These are phyloP conservation scores for Darevskia mixta DNA, from an alignment of 2,797 vertebrate genomes.

Conservation along the genomic window DNA sequence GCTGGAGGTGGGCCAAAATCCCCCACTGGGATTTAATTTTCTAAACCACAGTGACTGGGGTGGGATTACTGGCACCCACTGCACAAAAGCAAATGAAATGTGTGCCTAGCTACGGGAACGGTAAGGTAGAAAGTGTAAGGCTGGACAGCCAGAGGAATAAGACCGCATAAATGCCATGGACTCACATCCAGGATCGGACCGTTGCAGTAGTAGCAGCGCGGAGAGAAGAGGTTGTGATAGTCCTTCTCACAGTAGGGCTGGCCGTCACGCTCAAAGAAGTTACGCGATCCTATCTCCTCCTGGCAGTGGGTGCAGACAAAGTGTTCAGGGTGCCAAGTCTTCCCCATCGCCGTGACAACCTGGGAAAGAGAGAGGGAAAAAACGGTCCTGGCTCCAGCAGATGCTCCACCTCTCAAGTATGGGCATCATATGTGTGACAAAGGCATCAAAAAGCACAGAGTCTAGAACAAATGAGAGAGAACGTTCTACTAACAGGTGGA, in stretches of 20 bases:
- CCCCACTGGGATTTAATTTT: no score
- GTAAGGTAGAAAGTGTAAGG: background rate
- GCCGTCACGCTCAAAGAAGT: slow-evolving; percentile 95
- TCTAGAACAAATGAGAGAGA: slow-evolving; percentile 62
- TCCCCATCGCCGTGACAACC: slow-evolving; percentile 97
- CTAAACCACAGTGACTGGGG: no score
- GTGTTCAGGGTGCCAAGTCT: slow-evolving; percentile 96
- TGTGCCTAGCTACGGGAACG: slow-evolving; percentile 1
- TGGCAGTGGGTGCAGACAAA: slow-evolving; percentile 97
- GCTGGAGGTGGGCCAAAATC: no score
- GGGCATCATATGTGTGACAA: slow-evolving; percentile 50
- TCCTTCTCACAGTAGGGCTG: slow-evolving; percentile 96
- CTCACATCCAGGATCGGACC: slow-evolving; percentile 93
- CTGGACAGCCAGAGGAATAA: background rate
- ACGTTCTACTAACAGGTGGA: slow-evolving; percentile 67
- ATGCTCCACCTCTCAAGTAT: slow-evolving; percentile 34
- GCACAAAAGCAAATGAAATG: background rate
- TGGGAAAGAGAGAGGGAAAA: slow-evolving; percentile 62
- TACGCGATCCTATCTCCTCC: slow-evolving; percentile 95
- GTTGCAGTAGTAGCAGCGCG: slow-evolving; percentile 95
- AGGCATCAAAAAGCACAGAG: slow-evolving; percentile 55
- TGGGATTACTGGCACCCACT: background rate
- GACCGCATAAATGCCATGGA: background rate
- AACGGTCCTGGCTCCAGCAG: slow-evolving; percentile 34
- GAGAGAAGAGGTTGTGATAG: slow-evolving; percentile 94